Percentiles rank a stretch among this genome's conserved stretches.
Conservation (phyloP, 2,113 vertebrate species). For the Nesogale talazaci region DNA sequence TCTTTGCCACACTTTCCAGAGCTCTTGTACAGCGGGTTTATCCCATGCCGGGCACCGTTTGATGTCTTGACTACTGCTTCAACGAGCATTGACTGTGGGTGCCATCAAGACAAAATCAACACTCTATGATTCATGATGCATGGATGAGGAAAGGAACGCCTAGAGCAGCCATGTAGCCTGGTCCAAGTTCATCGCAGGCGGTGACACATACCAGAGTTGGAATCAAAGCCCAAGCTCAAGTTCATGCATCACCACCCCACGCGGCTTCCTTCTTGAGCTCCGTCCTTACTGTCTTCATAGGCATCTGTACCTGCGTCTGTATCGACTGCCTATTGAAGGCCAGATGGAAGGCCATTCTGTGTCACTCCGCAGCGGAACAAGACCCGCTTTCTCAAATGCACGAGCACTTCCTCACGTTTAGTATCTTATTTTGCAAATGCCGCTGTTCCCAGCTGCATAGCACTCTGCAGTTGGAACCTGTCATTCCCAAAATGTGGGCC, state of each 20-base stretch:
- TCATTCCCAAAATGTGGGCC: neutral
- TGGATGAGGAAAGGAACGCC: neutral
- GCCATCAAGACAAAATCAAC: too few relatives aligned
- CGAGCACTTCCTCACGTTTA: constrained; percentile 27
- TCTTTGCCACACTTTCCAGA: too few relatives aligned
- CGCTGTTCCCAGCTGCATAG: constrained; percentile 56
- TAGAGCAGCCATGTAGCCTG: neutral
- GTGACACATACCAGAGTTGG: neutral
- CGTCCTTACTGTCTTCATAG: neutral
- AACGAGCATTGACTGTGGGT: too few relatives aligned
- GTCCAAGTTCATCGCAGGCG: neutral
- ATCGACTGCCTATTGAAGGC: neutral
- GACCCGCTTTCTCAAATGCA: neutral
- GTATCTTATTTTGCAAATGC: constrained; percentile 31
- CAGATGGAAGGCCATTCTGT: neutral
- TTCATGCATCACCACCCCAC: accelerated
- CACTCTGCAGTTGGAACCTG: constrained; percentile 45
- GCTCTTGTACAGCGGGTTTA: too few relatives aligned
- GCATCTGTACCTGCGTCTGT: neutral
- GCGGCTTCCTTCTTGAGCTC: neutral
- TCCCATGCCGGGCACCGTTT: too few relatives aligned
- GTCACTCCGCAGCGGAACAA: neutral
- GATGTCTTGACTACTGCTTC: too few relatives aligned
- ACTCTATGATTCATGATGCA: neutral
- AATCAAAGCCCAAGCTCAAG: neutral